A percentile compares a stretch with the other conserved stretches of the same genome.
Evolutionary conservation across 2,888 invertebrate species (phyloP).

Genomic region (Metalampra italica): DNA sequence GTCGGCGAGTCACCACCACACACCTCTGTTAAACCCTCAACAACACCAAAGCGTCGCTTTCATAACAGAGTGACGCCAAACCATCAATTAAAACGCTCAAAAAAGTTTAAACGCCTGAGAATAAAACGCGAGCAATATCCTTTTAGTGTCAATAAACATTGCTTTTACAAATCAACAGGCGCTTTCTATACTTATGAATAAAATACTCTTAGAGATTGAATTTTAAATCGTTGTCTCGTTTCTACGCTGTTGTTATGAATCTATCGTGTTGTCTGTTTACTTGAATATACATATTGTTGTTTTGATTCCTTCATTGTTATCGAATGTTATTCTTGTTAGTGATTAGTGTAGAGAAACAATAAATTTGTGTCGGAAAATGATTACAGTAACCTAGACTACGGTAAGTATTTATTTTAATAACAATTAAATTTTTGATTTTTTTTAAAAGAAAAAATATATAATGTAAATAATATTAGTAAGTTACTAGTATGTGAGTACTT

Average conservation of each 20-base stretch:
- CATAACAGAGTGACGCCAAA: slow-evolving; percentile 46
- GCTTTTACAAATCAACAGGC: slow-evolving; percentile 64
- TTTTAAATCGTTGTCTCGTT: slow-evolving; percentile 45
- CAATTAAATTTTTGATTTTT: too few species aligned
- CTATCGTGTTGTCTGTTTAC: slow-evolving; percentile 43
- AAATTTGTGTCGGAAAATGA: slow-evolving; percentile 2
- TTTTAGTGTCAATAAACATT: slow-evolving; percentile 23
- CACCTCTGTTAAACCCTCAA: slow-evolving; percentile 12
- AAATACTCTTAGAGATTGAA: slow-evolving; percentile 41
- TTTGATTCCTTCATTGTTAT: slow-evolving; percentile 37
- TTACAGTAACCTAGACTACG: slow-evolving; percentile 1
- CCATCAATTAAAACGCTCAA: slow-evolving; percentile 20
- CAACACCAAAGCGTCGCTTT: slow-evolving; percentile 30
- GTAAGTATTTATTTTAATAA: slow-evolving; percentile 1
- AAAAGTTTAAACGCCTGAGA: slow-evolving; percentile 31
- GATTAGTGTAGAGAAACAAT: slow-evolving; percentile 17
- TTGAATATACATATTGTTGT: slow-evolving; percentile 28
- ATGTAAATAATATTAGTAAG: too few species aligned
- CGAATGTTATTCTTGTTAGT: slow-evolving; percentile 14
- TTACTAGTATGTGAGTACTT: too few species aligned
- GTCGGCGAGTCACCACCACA: slow-evolving; percentile 32
- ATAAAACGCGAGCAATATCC: slow-evolving; percentile 26
- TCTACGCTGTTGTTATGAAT: slow-evolving; percentile 43
- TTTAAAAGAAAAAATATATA: too few species aligned
- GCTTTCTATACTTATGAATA: slow-evolving; percentile 28